These are phyloP conservation scores for Lepus oiostolus DNA, from an alignment of 2,797 vertebrate genomes.

Conservation along the genomic window DNA sequence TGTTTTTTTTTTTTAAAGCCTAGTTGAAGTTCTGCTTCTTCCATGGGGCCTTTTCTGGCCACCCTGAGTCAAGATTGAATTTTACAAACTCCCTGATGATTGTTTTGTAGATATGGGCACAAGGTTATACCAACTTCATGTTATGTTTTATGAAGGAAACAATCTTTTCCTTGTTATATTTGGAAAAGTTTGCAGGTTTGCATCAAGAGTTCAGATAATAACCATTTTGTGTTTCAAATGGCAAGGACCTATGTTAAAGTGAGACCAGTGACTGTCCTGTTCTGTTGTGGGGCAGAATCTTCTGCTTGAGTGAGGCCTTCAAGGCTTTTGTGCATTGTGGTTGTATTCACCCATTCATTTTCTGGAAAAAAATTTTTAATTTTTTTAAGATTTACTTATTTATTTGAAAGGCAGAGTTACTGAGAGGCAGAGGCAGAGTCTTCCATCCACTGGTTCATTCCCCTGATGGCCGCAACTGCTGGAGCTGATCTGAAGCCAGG, in stretches of 20 bases:
- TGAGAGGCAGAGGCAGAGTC: too few relatives aligned
- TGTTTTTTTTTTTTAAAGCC: background rate
- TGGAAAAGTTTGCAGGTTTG: slow-evolving; percentile 29
- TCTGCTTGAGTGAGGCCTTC: slow-evolving; percentile 9
- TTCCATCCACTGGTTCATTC: too few relatives aligned
- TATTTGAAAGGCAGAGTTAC: too few relatives aligned
- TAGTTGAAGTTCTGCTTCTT: background rate
- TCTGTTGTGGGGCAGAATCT: background rate
- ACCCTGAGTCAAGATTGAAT: background rate
- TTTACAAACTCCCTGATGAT: background rate
- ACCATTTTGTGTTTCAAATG: background rate
- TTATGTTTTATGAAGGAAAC: background rate
- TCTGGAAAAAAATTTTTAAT: too few relatives aligned
- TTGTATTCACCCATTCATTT: background rate
- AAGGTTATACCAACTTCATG: background rate
- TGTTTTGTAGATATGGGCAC: background rate
- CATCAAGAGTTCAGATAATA: background rate
- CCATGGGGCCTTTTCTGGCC: slow-evolving; percentile 9
- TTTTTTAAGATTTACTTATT: too few relatives aligned
- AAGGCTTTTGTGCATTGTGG: background rate
- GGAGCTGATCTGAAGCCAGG: too few relatives aligned
- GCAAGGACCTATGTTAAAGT: background rate
- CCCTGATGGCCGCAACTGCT: too few relatives aligned
- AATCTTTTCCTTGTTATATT: background rate
- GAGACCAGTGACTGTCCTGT: background rate